Evolutionary conservation across 1,140 invertebrate species (phyloP), one percentile per base, ranked within the genome.

Genomic region (Penaeus indicus): DNA sequence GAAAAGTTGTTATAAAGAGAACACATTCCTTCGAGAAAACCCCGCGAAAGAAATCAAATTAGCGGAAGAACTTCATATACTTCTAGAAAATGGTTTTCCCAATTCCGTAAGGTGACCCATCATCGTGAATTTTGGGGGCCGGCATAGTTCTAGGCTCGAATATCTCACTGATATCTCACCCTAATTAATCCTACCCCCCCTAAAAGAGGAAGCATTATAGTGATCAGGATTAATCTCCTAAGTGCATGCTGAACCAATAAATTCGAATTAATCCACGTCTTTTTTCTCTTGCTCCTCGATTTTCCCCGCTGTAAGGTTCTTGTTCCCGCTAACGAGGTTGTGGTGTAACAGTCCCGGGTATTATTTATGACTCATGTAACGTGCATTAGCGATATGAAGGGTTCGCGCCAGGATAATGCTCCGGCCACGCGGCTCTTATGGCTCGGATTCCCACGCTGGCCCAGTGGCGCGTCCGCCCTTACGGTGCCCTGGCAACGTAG

Each of bases 351-450:
- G 87, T 88, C 87, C 64, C 87, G 25, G 72, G 87, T 88, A 88
- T 88, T 88, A 88, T 88, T 88, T 88, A 88, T 88, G 87, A 88
- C 69, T 88, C 81, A 78, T 88, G 81, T 88, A 88, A 88, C 87
- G 81, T 88, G 87, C 87, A 88, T 88, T 88, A 88, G 87, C 87
- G 87, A 88, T 88, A 88, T 88, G 87, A 88, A 88, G 87, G 69
- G 87, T 84, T 88, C 67, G 81, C 69, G 32, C 21, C 27, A 84
- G 60, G 87, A 88, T 47, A 78, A 25, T 38, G 81, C 87, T 62
- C 13, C n/a, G 18, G 18, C 19, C n/a, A 61, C 21, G 69, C 21
- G 25, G 22, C 8, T 25, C 62, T 18, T 38, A 72, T 84, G 80
- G 82, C 38, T 27, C n/a, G 60, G n/a, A 61, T n/a, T 22, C 80